phyloP scores from a whole-genome alignment of 2,113 vertebrate species.

The Pangasianodon hypophthalmus region DNA sequence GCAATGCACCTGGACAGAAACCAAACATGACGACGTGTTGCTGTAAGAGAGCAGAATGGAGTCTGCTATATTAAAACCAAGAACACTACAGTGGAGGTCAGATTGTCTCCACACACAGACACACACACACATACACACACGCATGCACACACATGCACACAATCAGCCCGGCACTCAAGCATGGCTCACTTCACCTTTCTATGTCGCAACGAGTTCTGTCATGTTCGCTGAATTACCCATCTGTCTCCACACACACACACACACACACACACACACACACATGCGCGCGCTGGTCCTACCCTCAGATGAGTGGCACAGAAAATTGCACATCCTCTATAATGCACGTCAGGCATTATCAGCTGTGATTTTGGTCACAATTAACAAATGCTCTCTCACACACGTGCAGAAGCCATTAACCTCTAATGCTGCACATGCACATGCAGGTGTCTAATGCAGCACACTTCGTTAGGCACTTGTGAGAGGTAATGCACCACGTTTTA shows the following conservation, averaged over 20 bases:
- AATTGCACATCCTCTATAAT: slow-evolving; percentile 39
- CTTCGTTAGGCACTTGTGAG: slow-evolving; percentile 21
- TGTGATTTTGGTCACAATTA: slow-evolving; percentile 44
- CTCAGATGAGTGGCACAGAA: slow-evolving; percentile 17
- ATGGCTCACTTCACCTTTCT: slow-evolving; percentile 25
- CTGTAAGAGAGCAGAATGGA: not conserved
- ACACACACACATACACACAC: slow-evolving; percentile 9
- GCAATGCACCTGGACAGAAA: not conserved
- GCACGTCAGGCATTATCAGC: slow-evolving; percentile 45
- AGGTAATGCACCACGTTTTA: not conserved
- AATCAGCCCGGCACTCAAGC: not conserved
- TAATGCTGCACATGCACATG: not conserved
- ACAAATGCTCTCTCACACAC: slow-evolving; percentile 11
- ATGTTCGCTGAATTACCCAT: slow-evolving; percentile 35
- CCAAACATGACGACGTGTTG: not conserved
- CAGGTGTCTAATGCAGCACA: slow-evolving; percentile 21
- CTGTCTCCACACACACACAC: slow-evolving; percentile 24
- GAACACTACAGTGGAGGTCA: not conserved
- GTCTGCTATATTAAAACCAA: not conserved
- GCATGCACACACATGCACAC: not conserved
- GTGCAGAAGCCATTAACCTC: slow-evolving; percentile 34
- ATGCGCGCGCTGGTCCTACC: slow-evolving; percentile 1
- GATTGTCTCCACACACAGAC: slow-evolving; percentile 6
- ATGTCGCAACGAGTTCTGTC: slow-evolving; percentile 1
- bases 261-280: slow-evolving; percentile 18